Evolutionary conservation across 2,888 invertebrate species (phyloP).

Genomic region (Panzeria rudis): DNA sequence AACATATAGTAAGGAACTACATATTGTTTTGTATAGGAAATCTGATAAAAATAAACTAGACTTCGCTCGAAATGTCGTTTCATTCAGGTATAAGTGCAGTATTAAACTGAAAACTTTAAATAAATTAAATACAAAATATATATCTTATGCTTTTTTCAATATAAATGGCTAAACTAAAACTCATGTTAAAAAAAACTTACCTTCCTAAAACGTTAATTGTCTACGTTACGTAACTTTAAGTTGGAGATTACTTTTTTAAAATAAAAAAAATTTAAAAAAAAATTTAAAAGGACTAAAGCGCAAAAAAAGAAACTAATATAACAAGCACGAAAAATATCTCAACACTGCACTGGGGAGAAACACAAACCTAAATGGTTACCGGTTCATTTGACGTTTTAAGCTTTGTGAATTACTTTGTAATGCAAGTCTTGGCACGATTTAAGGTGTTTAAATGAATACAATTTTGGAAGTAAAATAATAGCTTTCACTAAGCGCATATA

Average conservation of each 20-base stretch:
- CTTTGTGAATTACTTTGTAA: not conserved
- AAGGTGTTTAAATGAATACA: not conserved
- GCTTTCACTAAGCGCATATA: no score
- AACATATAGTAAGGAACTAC: no score
- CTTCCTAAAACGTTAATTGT: conserved; percentile 3
- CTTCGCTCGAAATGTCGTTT: no score
- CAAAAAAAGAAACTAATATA: not conserved
- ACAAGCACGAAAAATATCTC: not conserved
- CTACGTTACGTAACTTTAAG: not conserved
- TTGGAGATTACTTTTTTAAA: not conserved
- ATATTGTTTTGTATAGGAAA: no score
- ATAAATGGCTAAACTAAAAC: not conserved
- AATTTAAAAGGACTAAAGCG: not conserved
- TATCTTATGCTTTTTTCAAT: not conserved
- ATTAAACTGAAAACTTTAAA: no score
- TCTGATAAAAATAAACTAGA: no score
- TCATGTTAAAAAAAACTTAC: not conserved
- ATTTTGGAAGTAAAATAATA: not conserved
- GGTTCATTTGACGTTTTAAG: not conserved
- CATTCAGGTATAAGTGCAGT: no score
- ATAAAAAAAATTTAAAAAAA: not conserved
- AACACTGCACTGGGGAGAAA: not conserved
- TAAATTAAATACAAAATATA: not conserved
- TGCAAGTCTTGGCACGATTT: not conserved
- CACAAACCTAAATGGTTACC: not conserved